phyloP scores from a whole-genome alignment of 2,797 vertebrate genomes.

The Ptychobarbus kaznakovi region DNA sequence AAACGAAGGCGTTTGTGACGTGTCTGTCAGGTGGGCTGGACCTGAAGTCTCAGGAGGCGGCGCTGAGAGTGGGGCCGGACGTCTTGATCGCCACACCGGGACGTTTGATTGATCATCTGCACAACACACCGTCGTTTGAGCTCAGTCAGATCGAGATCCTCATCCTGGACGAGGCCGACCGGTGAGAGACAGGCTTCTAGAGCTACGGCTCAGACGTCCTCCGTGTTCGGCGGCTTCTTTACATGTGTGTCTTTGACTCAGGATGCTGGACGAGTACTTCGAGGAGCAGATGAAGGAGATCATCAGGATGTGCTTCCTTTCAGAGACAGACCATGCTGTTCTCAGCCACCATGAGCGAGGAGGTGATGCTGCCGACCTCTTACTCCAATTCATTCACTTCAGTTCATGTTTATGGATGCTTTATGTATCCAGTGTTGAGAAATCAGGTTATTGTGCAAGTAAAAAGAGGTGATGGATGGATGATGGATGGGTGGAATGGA shows the following conservation, averaged over 20 bases:
- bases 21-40: conserved; percentile 86
- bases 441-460: not conserved
- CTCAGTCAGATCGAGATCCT: conserved; percentile 92
- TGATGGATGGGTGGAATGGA: no score
- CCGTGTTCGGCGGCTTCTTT: not conserved
- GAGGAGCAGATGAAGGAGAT: conserved; percentile 99
- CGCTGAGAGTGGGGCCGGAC: conserved; percentile 88
- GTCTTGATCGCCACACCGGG: conserved; percentile 95
- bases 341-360: conserved; percentile 96
- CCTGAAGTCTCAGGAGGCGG: conserved; percentile 93
- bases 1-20: not conserved
- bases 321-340: conserved; percentile 97
- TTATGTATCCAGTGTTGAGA: not conserved
- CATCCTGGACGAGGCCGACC: conserved; percentile 95
- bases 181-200: conserved; percentile 71
- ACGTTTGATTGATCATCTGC: conserved; percentile 94
- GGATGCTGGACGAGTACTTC: conserved; percentile 98
- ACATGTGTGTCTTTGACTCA: conserved; percentile 59
- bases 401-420: not conserved
- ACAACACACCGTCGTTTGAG: conserved; percentile 96
- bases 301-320: conserved; percentile 89
- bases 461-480: not conserved
- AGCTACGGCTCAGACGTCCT: not conserved
- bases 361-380: conserved; percentile 75
- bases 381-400: no score